A percentile compares a stretch with the other conserved stretches of the same genome.
These are phyloP conservation scores for Hololepta plana DNA, from an alignment of 2,888 invertebrate species.

Conservation along the genomic window DNA sequence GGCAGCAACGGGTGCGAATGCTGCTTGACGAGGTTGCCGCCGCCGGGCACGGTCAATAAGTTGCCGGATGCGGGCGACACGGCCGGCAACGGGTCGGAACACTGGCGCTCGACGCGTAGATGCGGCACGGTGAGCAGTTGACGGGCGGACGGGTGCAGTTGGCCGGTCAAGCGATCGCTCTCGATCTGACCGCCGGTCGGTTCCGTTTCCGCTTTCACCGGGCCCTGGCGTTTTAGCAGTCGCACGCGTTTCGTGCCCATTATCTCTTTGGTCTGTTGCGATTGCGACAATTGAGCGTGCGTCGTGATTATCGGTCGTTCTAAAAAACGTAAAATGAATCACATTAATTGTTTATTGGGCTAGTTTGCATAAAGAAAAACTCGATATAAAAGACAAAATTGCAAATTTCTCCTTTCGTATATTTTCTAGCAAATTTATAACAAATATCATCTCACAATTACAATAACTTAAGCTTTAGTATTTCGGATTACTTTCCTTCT, in stretches of 20 bases:
- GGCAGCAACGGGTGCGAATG: conserved; percentile 47
- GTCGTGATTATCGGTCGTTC: conserved; percentile 16
- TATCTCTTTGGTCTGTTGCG: conserved; percentile 5
- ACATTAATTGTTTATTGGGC: too few species aligned
- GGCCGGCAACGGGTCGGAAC: conserved; percentile 39
- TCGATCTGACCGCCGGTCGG: conserved; percentile 22
- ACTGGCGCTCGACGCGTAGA: conserved; percentile 36
- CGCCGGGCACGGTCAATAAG: conserved; percentile 37
- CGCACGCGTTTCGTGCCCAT: conserved; percentile 44
- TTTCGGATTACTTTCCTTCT: too few species aligned
- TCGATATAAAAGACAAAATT: too few species aligned
- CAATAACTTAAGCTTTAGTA: too few species aligned
- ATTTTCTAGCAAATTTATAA: too few species aligned
- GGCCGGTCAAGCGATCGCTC: conserved; percentile 12
- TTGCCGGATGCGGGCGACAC: conserved; percentile 30
- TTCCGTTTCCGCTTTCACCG: conserved; percentile 46
- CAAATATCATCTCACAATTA: too few species aligned
- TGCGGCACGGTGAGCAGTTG: conserved; percentile 30
- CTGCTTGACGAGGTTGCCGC: conserved; percentile 41
- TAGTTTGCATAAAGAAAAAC: too few species aligned
- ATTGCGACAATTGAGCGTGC: conserved; percentile 16
- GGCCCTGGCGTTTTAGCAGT: conserved; percentile 44
- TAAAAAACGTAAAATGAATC: too few species aligned
- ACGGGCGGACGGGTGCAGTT: conserved; percentile 20
- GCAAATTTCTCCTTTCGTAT: too few species aligned